Evolutionary conservation across 2,888 invertebrate genomes (phyloP), one percentile per base, ranked within the genome.

Genomic region (Diaprepes abbreviatus): DNA sequence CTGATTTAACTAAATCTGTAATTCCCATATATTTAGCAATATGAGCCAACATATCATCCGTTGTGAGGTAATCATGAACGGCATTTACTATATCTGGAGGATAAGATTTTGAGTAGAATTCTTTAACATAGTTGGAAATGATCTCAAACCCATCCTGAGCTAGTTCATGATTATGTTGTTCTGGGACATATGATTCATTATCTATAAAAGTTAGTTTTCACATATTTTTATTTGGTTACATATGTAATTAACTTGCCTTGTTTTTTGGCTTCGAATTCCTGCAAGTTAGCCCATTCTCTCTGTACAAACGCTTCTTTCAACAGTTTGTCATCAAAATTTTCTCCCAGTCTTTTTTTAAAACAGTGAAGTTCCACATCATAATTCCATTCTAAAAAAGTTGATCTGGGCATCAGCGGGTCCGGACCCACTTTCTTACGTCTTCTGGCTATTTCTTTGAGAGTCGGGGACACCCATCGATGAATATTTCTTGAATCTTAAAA

Each of bases 321-420:
- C 12, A 92, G 82, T 16, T 88, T 85, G 0, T 87, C 84, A 69
- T 94, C 87, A 79, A 98, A 94, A 3, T 93, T 88, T 85, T 98
- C 98, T 19, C 91, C 89, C 12, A 97, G 85, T 21, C 98, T 87
- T 79, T 92, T 91, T 7, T 92, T 92, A 86, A 97, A 97, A 0
- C 97, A 94, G 85, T 87, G 96, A 1, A 97, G 73, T 85, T 97
- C 97, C 0, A 94, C 89, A 76, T 92, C 90, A 76, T 93, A 90
- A 81, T 96, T 97, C 97, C 97, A 95, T 79, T 93, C 93, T n/a
- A 91, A 75, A 79, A 87, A 93, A 6, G 87, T 86, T 21, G 89
- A 91, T 72, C 94, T 85, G 0, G 85, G 85, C 67, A 82, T 76
- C 76, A 74, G 86, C 77, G 74, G 85, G 77, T 91, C 88, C 17